Evolutionary conservation across 2,113 vertebrate genomes (phyloP).

Genomic region (Tupaia tana): DNA sequence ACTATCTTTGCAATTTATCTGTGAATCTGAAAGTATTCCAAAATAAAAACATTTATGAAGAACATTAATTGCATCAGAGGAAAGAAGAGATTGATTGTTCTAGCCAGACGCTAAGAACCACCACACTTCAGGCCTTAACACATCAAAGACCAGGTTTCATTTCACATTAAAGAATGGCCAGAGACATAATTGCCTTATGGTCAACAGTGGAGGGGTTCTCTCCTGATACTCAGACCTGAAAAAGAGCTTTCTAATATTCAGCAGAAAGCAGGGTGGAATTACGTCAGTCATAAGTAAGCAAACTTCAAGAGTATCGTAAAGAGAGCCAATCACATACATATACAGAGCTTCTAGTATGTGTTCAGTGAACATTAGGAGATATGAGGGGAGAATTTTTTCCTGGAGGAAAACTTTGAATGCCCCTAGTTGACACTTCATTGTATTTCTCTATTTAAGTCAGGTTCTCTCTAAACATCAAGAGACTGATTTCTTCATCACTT

Average conservation of each 20-base stretch:
- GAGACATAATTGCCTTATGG: neutral
- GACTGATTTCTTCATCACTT: constrained; percentile 12
- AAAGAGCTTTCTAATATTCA: neutral
- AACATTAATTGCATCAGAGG: neutral
- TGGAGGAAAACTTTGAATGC: neutral
- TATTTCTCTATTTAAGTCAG: neutral
- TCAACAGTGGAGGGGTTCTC: neutral
- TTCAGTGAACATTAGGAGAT: neutral
- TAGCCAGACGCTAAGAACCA: neutral
- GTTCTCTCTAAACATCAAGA: neutral
- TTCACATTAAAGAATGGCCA: neutral
- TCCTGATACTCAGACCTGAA: neutral
- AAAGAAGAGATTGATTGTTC: neutral
- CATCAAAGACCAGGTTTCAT: neutral
- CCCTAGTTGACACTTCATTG: neutral
- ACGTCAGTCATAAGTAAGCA: neutral
- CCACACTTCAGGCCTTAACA: neutral
- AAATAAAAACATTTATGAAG: constrained; percentile 15
- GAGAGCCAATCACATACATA: neutral
- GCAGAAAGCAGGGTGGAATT: neutral
- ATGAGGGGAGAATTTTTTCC: neutral
- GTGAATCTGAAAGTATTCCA: neutral
- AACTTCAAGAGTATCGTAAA: constrained; percentile 4
- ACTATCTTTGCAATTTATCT: neutral
- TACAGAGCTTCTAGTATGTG: neutral